Evolutionary conservation across 1,140 invertebrate genomes (phyloP), one percentile per base, ranked within the genome.

Genomic region (Euura saliciscinereae): DNA sequence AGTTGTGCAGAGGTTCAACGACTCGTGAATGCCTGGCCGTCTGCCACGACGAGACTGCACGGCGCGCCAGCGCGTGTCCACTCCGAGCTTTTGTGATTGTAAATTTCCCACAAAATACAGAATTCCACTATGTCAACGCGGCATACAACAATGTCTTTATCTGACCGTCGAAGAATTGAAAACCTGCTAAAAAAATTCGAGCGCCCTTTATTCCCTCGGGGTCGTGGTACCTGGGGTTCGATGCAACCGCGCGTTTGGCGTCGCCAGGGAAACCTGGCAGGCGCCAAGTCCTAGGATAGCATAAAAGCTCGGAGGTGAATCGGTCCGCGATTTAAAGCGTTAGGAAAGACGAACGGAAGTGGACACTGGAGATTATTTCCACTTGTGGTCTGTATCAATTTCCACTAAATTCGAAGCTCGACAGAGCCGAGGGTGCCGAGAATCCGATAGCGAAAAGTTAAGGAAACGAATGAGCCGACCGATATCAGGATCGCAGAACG

Each of bases 41-140:
- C 84, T 85, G 80, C 78, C 65, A 72, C 78, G 78, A 78, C 82
- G 82, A 85, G 84, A 84, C 84, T 83, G 83, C 82, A 71, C 81
- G 84, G 83, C 83, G 28, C 28, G 82, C 79, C 82, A 28, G 28
- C 28, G 28, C 43, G 69, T 28, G 28, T 68, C 65, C 43, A 66
- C 44, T 44, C 28, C 28, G 28, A 28, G 28, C 28, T 28, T 28
- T 28, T 28, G 28, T 28, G 28, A 28, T 28, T 28, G 28, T 28
- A 28, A 28, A 28, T 28, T 28, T 28, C 28, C 28, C 28, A 28
- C 28, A 28, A 28, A 28, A 28, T 28, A 28, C 28, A 28, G 28
- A 28, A 28, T 28, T 28, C 28, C 28, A 28, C 28, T 28, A 1
- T 28, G 28, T 28, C 28, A 28, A 28, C 28, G 28, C 28, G 28